A percentile compares a stretch with the other conserved stretches of the same genome.
phyloP scores from a whole-genome alignment of 1,140 invertebrate genomes.

The Procambarus clarkii region DNA sequence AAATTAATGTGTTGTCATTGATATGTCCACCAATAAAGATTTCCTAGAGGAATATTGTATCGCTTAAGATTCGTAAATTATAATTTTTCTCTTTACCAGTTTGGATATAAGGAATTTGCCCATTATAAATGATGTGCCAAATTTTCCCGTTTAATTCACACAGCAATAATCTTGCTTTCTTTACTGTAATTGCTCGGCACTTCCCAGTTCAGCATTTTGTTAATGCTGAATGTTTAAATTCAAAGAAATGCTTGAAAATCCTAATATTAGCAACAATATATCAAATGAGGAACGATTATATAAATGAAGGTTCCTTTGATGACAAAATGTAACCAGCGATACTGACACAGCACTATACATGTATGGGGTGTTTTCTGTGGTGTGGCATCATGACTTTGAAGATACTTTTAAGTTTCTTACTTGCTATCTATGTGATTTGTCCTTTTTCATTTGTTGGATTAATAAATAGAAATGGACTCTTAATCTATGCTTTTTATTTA shows the following conservation, averaged over 20 bases:
- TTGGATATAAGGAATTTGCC: neutral
- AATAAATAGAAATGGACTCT: neutral
- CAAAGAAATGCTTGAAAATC: neutral
- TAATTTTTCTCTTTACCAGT: neutral
- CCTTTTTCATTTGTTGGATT: slow-evolving; percentile 1
- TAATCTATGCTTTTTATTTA: neutral
- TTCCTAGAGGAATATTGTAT: no score
- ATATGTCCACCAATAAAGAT: no score
- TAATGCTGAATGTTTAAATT: no score
- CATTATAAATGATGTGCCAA: neutral
- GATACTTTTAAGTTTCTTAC: neutral
- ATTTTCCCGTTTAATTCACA: neutral
- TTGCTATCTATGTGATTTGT: neutral
- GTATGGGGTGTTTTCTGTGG: neutral
- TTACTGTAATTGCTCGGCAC: neutral
- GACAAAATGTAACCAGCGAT: neutral
- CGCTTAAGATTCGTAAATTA: no score
- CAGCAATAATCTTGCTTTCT: neutral
- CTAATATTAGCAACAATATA: neutral
- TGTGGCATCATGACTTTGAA: slow-evolving; percentile 2
- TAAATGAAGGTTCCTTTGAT: neutral
- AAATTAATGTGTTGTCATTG: no score
- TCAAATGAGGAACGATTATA: neutral
- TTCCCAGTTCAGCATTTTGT: no score
- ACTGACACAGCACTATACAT: neutral